Evolutionary conservation across 2,113 vertebrate genomes (phyloP).

Genomic region (Platysternon megacephalum): DNA sequence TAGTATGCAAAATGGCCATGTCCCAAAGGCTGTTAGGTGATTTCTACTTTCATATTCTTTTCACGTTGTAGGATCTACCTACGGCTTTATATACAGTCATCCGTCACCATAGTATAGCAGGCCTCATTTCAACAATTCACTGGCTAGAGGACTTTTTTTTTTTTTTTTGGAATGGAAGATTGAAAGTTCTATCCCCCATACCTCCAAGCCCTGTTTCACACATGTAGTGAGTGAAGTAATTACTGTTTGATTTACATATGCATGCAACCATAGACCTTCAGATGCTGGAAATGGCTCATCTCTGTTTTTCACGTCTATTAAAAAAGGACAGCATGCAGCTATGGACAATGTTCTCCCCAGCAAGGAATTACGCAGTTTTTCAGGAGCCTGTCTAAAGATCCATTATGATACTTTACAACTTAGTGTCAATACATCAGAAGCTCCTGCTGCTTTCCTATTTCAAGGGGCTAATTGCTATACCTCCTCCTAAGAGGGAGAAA

Average conservation of each 20-base stretch:
- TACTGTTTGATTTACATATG: not conserved
- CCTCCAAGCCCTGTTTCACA: not conserved
- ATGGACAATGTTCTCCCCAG: rapidly evolving
- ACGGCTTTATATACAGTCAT: not conserved
- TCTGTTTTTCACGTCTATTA: not conserved
- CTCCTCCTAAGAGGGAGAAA: not conserved
- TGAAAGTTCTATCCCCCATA: not conserved
- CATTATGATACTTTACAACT: rapidly evolving
- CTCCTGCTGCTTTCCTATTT: rapidly evolving
- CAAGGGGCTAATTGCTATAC: rapidly evolving
- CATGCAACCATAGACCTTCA: not conserved
- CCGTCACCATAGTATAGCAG: not conserved
- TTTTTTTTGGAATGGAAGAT: not conserved
- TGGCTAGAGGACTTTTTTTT: not conserved
- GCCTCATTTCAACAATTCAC: not conserved
- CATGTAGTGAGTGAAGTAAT: not conserved
- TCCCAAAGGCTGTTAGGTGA: not conserved
- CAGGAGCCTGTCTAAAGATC: not conserved
- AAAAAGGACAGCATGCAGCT: rapidly evolving
- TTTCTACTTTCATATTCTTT: rapidly evolving
- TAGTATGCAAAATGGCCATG: not conserved
- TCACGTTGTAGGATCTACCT: not conserved
- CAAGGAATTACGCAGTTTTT: not conserved
- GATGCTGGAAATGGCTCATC: not conserved
- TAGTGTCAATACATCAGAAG: rapidly evolving